These are phyloP conservation scores for Disparrhopalites patrizii DNA, from an alignment of 2,888 invertebrate species.

Conservation along the genomic window DNA sequence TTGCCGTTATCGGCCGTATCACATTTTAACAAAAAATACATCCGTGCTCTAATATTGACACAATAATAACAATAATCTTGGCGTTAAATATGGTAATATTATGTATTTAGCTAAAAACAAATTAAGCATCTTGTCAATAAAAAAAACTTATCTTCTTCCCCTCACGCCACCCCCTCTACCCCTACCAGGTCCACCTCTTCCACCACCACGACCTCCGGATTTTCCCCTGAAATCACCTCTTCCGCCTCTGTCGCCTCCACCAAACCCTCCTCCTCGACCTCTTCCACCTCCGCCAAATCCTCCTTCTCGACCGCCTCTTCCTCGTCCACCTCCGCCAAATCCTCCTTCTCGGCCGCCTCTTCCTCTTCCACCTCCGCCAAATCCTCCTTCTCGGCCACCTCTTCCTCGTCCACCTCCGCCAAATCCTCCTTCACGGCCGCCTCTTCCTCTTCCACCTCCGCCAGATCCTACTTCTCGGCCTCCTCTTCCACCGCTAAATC, in stretches of 20 bases:
- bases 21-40: no score
- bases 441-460: background rate
- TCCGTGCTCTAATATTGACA: no score
- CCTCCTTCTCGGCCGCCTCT: conserved; percentile 2
- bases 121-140: no score
- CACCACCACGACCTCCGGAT: background rate
- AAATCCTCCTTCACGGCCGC: background rate
- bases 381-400: conserved; percentile 2
- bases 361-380: conserved; percentile 3
- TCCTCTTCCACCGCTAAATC: conserved; percentile 13
- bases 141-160: no score
- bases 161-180: no score
- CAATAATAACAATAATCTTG: no score
- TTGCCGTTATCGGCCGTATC: no score
- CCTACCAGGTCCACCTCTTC: background rate
- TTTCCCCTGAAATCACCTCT: background rate
- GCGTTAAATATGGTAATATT: no score
- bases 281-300: conserved; percentile 4
- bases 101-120: no score
- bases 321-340: conserved; percentile 6
- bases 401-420: conserved; percentile 10
- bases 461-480: background rate
- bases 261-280: background rate
- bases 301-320: background rate
- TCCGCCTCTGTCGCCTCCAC: background rate